A percentile compares a stretch with the other conserved stretches of the same genome.
Conservation (phyloP, 2,797 vertebrate species). For the Propithecus deckenii region DNA sequence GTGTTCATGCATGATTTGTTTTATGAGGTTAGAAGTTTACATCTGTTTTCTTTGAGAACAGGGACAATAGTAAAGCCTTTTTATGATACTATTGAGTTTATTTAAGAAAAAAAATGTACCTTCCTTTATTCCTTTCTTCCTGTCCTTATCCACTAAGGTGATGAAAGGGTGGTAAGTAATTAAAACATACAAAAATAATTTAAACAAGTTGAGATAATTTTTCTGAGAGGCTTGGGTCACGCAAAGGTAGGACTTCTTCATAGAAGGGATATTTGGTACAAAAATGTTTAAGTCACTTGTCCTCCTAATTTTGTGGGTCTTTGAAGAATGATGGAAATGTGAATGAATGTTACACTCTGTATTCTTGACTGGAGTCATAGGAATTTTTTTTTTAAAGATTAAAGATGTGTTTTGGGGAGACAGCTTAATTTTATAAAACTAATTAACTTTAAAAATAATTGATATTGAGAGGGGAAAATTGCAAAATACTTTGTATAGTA, state of each 20-base stretch:
- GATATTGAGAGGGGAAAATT: not conserved
- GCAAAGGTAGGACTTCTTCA: conserved; percentile 18
- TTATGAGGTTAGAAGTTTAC: conserved; percentile 54
- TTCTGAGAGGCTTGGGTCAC: not conserved
- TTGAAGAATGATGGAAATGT: conserved; percentile 14
- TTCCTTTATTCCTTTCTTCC: conserved; percentile 38
- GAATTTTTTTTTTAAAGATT: not conserved
- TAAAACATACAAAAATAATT: not conserved
- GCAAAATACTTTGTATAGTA: not conserved
- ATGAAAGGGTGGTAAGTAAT: not conserved
- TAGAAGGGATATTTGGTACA: not conserved
- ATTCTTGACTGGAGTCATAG: not conserved
- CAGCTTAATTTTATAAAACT: not conserved
- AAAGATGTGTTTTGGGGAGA: not conserved
- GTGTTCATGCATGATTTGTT: conserved; percentile 45
- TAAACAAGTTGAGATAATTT: not conserved
- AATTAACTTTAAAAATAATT: not conserved
- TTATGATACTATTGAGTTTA: conserved; percentile 20
- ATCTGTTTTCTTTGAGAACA: conserved; percentile 56
- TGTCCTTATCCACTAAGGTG: not conserved
- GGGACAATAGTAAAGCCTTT: conserved; percentile 41
- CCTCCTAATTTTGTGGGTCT: not conserved
- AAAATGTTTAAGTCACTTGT: conserved; percentile 32
- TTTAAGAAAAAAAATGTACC: not conserved
- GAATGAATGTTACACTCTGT: not conserved